Base-by-base conservation (phyloP, 2,888 invertebrate species). In the Mechanitis mazaeus region DNA sequence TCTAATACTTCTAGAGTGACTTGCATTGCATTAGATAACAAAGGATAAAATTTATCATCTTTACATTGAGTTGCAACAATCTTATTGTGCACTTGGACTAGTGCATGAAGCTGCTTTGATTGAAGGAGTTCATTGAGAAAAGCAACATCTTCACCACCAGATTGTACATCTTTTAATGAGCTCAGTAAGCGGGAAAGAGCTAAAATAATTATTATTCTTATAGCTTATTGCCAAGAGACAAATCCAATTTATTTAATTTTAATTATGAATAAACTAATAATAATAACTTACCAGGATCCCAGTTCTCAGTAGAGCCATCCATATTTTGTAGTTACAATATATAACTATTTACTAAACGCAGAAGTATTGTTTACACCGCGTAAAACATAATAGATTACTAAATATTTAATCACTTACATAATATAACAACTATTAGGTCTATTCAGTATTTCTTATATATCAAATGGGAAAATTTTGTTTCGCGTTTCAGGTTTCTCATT, bases 71-170 rank as follows among this genome's bases (percentile, higher is more conserved):
- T 94, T 65, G 94, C 94, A 64, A 95, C 92, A 73, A 96, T 96
- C 85, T 95, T 96, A 79, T 96, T 96, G 82, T 97, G 97, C 64
- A 97, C 96, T 87, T 96, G 95, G 38, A 97, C 96, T 71, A 97
- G 90, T 45, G 97, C 97, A 86, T 97, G 95, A 1, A 97, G 92
- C 80, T 97, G 96, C 82, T 95, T 95, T 5, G 96, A 96, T 80
- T 95, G 95, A 56, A 97, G 89, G 57, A 97, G 87, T 69, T 95
- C 95, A 84, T 94, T 95, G 11, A 97, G 91, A 80, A 97, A 97
- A 55, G 94, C 94, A 67, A 96, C 92, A 87, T 97, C 97, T 84
- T 96, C 96, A 72, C 96, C 96, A 66, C 94, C 94, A 60, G 93
- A 92, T 74, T 94, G 94, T 53, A 95, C 94, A 82, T 96, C 95